phyloP scores from a whole-genome alignment of 1,140 invertebrate genomes.

The Lucilia cuprina region DNA sequence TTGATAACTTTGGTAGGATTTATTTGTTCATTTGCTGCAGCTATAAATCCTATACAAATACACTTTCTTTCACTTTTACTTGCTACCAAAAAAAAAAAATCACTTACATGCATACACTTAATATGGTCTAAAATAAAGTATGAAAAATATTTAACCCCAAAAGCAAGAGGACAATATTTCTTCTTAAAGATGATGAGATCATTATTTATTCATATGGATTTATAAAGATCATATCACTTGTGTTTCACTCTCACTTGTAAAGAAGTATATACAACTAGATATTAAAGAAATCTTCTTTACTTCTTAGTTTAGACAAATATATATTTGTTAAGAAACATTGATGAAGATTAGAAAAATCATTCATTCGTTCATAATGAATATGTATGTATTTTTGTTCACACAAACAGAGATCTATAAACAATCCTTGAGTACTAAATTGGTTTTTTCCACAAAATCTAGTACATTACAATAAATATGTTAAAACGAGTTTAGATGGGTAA shows the following conservation, averaged over 20 bases:
- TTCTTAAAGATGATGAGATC: conserved; percentile 27
- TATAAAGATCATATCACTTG: neutral
- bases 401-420: neutral
- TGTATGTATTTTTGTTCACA: neutral
- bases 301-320: neutral
- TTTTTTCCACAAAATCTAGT: conserved; percentile 32
- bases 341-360: conserved; percentile 32
- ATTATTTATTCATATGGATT: conserved; percentile 21
- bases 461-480: neutral
- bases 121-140: neutral
- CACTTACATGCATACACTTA: neutral
- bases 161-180: neutral
- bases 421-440: conserved; percentile 28
- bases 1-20: conserved; percentile 28
- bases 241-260: neutral
- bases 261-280: neutral
- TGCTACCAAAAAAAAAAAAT: neutral
- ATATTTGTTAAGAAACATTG: neutral
- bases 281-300: neutral
- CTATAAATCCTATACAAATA: neutral
- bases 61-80: conserved; percentile 16
- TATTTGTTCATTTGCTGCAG: neutral
- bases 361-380: too few relatives aligned
- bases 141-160: neutral
- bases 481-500: too few relatives aligned